Percentiles rank a stretch among this genome's conserved stretches.
These are phyloP conservation scores for Pelecanoides urinatrix DNA, from an alignment of 2,113 vertebrate genomes.

Conservation along the genomic window DNA sequence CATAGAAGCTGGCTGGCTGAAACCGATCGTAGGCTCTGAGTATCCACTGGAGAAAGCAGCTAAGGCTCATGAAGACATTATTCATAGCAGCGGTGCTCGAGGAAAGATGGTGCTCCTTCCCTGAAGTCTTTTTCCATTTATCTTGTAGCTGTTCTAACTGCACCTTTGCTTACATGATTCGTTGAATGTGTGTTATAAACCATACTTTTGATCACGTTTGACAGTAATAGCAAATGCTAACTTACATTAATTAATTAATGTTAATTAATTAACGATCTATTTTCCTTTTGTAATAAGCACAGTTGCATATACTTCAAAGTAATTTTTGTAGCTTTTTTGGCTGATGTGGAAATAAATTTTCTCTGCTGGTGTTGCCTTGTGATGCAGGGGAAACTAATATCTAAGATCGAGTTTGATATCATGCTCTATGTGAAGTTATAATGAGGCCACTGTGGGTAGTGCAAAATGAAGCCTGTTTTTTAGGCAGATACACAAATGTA, in stretches of 20 bases:
- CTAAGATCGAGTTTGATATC: background rate
- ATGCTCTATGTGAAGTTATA: background rate
- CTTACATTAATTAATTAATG: background rate
- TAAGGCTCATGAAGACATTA: conserved; percentile 80
- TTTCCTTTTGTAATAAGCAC: background rate
- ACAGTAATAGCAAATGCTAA: background rate
- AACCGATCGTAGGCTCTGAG: conserved; percentile 71
- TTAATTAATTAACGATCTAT: background rate
- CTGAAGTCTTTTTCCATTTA: background rate
- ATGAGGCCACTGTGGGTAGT: background rate
- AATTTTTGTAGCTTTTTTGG: background rate
- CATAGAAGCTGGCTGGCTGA: conserved; percentile 81
- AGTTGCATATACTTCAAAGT: background rate
- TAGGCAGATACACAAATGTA: background rate
- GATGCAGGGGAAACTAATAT: background rate
- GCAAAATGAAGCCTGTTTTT: background rate
- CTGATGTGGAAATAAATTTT: background rate
- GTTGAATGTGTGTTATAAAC: background rate
- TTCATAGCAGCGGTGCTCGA: conserved; percentile 67
- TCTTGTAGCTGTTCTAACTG: background rate
- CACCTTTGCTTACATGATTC: background rate
- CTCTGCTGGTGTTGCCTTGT: background rate
- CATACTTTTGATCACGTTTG: background rate
- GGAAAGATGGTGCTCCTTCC: conserved; percentile 83
- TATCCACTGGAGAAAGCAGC: conserved; percentile 74